phyloP scores from a whole-genome alignment of 1,140 invertebrate genomes.

The Leptinotarsa lineolata region DNA sequence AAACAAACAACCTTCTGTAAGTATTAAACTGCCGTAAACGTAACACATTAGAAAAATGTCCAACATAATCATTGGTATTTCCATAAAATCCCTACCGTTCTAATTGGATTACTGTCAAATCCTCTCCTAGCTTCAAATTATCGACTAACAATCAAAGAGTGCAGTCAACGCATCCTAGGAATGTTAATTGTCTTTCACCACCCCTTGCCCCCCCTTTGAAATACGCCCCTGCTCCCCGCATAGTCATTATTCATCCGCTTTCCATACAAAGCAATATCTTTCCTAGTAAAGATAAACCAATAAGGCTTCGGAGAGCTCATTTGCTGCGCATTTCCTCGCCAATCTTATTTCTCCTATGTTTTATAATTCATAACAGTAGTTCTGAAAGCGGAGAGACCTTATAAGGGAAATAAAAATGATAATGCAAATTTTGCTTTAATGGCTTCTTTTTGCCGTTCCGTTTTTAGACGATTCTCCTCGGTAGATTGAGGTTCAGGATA shows the following conservation, averaged over 20 bases:
- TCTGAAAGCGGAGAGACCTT: background rate
- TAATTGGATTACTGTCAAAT: no score
- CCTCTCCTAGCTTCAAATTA: no score
- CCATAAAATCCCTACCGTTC: no score
- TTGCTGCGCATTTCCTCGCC: slow-evolving; percentile 1
- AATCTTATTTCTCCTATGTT: slow-evolving; percentile 6
- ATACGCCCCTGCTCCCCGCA: background rate
- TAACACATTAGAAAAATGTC: no score
- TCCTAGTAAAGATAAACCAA: slow-evolving; percentile 4
- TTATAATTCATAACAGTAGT: slow-evolving; percentile 9
- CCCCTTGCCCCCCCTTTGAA: background rate
- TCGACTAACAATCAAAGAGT: no score
- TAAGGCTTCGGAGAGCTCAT: slow-evolving; percentile 5
- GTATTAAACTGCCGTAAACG: no score
- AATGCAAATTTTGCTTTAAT: slow-evolving; percentile 6
- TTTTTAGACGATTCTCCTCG: slow-evolving; percentile 2
- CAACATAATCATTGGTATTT: no score
- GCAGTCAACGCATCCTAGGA: no score
- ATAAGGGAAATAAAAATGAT: slow-evolving; percentile 7
- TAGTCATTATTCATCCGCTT: slow-evolving; percentile 1
- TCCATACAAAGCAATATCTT: slow-evolving; percentile 6
- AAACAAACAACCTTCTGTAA: no score
- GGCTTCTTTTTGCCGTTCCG: slow-evolving; percentile 4
- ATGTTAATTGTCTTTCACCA: no score
- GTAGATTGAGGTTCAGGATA: background rate